phyloP scores from a whole-genome alignment of 2,113 vertebrate species.

The Prionailurus viverrinus region DNA sequence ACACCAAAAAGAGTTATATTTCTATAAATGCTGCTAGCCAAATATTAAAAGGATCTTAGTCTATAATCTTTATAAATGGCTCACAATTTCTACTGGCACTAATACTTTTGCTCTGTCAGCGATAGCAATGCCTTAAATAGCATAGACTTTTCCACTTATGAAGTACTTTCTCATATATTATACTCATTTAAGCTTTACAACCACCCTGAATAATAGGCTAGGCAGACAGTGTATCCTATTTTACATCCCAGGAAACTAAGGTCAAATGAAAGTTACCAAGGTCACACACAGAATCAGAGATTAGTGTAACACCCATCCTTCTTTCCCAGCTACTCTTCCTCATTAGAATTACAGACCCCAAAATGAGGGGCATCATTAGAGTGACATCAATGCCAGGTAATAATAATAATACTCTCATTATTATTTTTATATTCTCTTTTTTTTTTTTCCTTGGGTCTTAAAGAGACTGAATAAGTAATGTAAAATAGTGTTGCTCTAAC shows the following conservation, averaged over 20 bases:
- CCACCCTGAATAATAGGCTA: conserved; percentile 5
- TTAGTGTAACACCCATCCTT: not conserved
- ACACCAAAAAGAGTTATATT: not conserved
- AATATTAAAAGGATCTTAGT: not conserved
- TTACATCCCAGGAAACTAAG: conserved; percentile 2
- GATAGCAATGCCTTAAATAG: not conserved
- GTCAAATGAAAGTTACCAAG: not conserved
- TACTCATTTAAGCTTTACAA: not conserved
- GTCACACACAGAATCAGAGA: not conserved
- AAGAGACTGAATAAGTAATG: not conserved
- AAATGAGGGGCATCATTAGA: not conserved
- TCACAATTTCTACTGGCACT: not conserved
- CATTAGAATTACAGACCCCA: not conserved
- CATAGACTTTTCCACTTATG: not conserved
- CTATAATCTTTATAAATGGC: not conserved
- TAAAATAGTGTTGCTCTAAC: not conserved
- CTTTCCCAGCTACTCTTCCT: not conserved
- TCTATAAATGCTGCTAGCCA: not conserved
- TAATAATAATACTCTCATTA: not conserved
- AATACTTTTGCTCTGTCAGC: not conserved
- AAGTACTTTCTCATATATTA: not conserved
- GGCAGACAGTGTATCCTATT: not conserved
- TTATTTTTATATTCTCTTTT: not conserved
- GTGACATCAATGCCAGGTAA: not conserved
- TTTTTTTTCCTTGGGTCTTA: conserved; percentile 35